Evolutionary conservation across 2,113 vertebrate genomes (phyloP).

Genomic region (Halcyon malimbica): DNA sequence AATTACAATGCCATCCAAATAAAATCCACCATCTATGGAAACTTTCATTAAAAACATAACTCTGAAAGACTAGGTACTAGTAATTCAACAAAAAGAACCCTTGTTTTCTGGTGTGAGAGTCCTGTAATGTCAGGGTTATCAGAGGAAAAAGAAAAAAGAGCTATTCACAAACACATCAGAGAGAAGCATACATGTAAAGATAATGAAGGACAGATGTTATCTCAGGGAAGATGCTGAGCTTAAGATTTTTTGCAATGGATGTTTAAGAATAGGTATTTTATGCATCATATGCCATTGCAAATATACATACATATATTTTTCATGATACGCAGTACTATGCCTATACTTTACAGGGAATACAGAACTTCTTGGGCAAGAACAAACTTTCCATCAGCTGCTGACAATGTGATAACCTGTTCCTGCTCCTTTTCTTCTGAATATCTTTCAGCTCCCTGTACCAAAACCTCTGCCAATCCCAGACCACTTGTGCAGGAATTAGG

Average conservation of each 20-base stretch:
- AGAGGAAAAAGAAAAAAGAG: background rate
- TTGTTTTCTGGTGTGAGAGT: slow-evolving; percentile 22
- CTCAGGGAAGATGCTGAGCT: background rate
- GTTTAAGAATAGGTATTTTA: background rate
- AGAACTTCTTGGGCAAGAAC: background rate
- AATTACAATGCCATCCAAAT: slow-evolving; percentile 34
- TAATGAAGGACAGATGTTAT: slow-evolving; percentile 51
- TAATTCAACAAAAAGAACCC: slow-evolving; percentile 10
- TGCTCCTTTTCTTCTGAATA: background rate
- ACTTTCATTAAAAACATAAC: slow-evolving; percentile 56
- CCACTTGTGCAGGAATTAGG: background rate
- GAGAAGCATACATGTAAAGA: background rate
- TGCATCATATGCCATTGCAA: background rate
- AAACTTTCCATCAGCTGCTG: background rate
- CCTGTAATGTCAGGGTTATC: slow-evolving; percentile 21
- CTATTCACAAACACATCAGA: slow-evolving; percentile 9
- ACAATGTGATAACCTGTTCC: background rate
- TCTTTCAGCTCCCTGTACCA: background rate
- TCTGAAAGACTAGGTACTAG: background rate
- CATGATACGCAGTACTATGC: background rate
- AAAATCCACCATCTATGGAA: slow-evolving; percentile 29
- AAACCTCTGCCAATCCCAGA: background rate
- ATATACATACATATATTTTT: rapidly evolving
- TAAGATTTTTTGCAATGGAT: background rate
- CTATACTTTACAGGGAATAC: background rate